Conservation (phyloP, 2,113 vertebrate species). For the Caranx melampygus region DNA sequence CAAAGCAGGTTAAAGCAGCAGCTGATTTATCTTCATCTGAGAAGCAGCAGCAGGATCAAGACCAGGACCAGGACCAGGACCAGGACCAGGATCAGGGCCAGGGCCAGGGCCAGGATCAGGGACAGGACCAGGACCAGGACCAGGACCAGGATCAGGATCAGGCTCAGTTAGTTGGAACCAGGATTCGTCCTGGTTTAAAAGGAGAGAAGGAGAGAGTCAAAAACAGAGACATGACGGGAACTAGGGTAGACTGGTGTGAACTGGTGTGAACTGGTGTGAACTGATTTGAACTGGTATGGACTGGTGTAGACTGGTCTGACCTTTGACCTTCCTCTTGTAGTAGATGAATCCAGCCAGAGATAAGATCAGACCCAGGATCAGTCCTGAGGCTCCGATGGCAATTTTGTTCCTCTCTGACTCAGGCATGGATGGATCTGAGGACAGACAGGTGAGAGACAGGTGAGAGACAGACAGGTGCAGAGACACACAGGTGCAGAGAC, state of each 20-base stretch:
- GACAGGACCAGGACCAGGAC: not conserved
- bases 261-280: not conserved
- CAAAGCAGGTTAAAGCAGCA: constrained; percentile 20
- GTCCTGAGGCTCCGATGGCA: constrained; percentile 65
- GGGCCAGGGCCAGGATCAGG: too few relatives aligned
- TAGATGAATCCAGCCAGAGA: constrained; percentile 74
- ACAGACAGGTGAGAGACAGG: not conserved
- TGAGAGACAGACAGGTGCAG: not conserved
- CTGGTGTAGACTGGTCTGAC: too few relatives aligned
- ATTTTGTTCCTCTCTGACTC: constrained; percentile 61
- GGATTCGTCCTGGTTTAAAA: constrained; percentile 35
- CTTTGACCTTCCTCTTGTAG: constrained; percentile 58
- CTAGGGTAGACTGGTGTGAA: too few relatives aligned
- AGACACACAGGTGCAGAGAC: not conserved
- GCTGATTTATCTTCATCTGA: not conserved
- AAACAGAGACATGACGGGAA: not conserved
- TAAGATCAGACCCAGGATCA: constrained; percentile 70
- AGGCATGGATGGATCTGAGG: constrained; percentile 57
- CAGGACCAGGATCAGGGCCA: not conserved
- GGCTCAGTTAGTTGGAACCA: constrained; percentile 41
- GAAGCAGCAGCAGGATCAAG: not conserved
- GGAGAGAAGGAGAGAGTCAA: not conserved
- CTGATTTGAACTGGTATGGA: not conserved
- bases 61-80: not conserved
- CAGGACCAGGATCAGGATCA: not conserved